These are phyloP conservation scores for Panurus biarmicus DNA, from an alignment of 2,113 vertebrate species.

Conservation along the genomic window DNA sequence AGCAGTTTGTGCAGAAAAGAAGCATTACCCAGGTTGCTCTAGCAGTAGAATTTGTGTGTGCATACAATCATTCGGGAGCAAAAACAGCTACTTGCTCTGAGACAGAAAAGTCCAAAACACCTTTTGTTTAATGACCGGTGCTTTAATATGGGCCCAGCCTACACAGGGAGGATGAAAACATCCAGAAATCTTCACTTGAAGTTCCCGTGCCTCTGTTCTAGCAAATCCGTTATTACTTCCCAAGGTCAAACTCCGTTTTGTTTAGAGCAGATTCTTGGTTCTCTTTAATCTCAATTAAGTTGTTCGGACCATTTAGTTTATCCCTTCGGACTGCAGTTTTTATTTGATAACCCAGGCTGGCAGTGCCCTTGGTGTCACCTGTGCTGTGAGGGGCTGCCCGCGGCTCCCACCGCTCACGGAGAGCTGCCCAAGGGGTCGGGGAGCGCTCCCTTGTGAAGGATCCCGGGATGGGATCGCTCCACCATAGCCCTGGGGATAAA, in stretches of 20 bases:
- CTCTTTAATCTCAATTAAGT: neutral
- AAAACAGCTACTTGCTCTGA: neutral
- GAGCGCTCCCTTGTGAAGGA: neutral
- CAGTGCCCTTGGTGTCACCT: neutral
- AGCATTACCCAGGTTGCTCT: neutral
- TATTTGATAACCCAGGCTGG: neutral
- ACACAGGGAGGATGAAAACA: too few species aligned
- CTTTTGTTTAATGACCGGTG: neutral
- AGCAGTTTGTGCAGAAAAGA: neutral
- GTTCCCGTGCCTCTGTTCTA: neutral
- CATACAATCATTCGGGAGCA: neutral
- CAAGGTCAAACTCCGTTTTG: neutral
- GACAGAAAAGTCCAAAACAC: accelerated
- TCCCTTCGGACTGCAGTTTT: neutral
- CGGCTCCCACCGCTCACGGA: neutral
- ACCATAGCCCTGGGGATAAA: neutral
- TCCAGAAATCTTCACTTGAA: neutral
- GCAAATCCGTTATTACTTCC: neutral
- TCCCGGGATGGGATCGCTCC: too few species aligned
- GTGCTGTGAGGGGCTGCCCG: neutral
- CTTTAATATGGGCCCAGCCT: neutral
- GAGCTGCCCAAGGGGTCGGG: neutral
- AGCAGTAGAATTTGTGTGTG: neutral
- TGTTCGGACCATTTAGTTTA: neutral
- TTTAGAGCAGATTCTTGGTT: neutral